Conservation (phyloP, 2,113 vertebrate species). For the Bubo scandiacus region DNA sequence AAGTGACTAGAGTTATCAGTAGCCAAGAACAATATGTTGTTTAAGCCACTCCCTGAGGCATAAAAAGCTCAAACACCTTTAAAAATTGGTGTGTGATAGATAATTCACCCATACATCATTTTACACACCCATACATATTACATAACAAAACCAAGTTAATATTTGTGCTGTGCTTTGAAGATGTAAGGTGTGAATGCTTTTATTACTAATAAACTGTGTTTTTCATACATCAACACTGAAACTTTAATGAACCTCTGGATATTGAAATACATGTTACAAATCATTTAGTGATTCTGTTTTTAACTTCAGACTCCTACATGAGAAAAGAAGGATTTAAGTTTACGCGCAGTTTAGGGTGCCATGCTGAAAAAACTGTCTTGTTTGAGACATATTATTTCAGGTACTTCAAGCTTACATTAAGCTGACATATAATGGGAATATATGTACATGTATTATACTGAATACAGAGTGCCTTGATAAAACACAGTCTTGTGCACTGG, state of each 20-base stretch:
- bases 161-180: not conserved
- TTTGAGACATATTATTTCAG: not conserved
- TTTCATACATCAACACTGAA: not conserved
- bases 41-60: not conserved
- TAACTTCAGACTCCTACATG: not conserved
- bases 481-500: not conserved
- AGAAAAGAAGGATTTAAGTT: not conserved
- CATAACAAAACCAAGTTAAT: not conserved
- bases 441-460: not conserved
- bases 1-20: not conserved
- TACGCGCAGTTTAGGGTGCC: not conserved
- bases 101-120: not conserved
- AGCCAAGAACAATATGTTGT: not conserved
- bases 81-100: not conserved
- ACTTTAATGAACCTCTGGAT: not conserved
- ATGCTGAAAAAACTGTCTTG: not conserved
- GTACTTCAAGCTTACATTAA: not conserved
- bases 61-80: not conserved
- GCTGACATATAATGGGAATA: not conserved
- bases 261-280: not conserved
- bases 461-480: not conserved
- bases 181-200: not conserved
- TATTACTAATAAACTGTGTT: slow-evolving; percentile 14
- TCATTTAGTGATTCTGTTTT: not conserved
- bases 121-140: not conserved